phyloP scores from a whole-genome alignment of 2,113 vertebrate genomes.

The Rhegmatorhina hoffmannsi region DNA sequence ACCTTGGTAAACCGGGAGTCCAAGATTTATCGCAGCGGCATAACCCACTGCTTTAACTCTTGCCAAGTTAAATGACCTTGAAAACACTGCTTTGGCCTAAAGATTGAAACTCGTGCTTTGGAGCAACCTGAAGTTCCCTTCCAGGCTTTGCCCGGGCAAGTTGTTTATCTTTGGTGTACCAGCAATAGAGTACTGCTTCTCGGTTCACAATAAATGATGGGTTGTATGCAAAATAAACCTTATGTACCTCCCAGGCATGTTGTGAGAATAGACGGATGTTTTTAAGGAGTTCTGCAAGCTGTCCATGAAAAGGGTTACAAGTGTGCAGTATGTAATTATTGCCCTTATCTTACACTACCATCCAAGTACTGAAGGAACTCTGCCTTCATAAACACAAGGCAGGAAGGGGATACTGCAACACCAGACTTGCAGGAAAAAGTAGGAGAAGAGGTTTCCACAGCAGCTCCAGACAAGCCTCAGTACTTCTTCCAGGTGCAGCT shows the following conservation, averaged over 20 bases:
- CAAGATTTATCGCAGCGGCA: background rate
- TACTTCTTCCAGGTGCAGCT: background rate
- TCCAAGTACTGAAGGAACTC: background rate
- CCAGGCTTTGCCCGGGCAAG: conserved; percentile 30
- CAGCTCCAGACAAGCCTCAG: background rate
- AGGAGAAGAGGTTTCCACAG: background rate
- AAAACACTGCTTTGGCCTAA: background rate
- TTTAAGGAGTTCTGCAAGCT: conserved; percentile 39
- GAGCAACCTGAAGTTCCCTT: background rate
- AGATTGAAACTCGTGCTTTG: background rate
- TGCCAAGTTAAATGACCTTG: conserved; percentile 24
- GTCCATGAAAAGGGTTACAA: conserved; percentile 5
- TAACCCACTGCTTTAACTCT: background rate
- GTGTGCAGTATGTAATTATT: background rate
- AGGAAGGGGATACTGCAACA: background rate
- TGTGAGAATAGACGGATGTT: conserved; percentile 21
- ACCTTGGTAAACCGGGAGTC: background rate
- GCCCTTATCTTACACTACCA: conserved; percentile 28
- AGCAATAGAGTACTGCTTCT: background rate
- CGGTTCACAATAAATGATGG: background rate
- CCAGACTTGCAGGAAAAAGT: background rate
- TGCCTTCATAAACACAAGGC: background rate
- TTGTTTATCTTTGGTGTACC: conserved; percentile 7
- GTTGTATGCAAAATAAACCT: conserved; percentile 17
- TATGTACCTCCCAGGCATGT: background rate